These are phyloP conservation scores for Drosophila borealis DNA, from an alignment of 2,888 invertebrate genomes.

Conservation along the genomic window DNA sequence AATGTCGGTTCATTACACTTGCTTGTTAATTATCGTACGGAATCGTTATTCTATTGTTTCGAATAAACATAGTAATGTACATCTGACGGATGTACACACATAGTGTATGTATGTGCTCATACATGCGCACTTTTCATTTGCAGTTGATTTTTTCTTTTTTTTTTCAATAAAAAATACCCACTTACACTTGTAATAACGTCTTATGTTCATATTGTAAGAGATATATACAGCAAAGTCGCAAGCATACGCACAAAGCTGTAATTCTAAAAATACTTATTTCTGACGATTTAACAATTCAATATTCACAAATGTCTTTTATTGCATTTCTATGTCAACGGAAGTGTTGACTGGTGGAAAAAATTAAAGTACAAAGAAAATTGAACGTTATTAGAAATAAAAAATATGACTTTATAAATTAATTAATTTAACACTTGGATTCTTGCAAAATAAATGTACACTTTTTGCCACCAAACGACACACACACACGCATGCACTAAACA, in stretches of 20 bases:
- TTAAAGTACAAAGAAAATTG: neutral
- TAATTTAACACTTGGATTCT: slow-evolving; percentile 13
- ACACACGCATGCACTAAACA: slow-evolving; percentile 29
- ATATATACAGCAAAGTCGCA: slow-evolving; percentile 1
- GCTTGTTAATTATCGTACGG: neutral
- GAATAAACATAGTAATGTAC: neutral
- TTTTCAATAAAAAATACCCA: neutral
- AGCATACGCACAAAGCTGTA: neutral
- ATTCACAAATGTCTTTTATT: slow-evolving; percentile 19
- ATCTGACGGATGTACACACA: slow-evolving; percentile 1
- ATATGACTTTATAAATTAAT: slow-evolving; percentile 1
- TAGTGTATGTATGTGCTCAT: slow-evolving; percentile 12
- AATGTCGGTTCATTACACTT: neutral
- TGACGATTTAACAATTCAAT: slow-evolving; percentile 7
- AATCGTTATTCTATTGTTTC: neutral
- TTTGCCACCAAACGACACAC: slow-evolving; percentile 25
- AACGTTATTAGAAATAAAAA: neutral
- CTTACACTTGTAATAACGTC: slow-evolving; percentile 28
- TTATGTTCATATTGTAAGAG: slow-evolving; percentile 8
- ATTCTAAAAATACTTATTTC: slow-evolving; percentile 6
- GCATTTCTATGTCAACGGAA: neutral
- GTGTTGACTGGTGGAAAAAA: neutral
- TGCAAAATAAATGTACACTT: slow-evolving; percentile 36
- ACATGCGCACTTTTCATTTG: slow-evolving; percentile 27
- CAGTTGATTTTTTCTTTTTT: slow-evolving; percentile 6